Evolutionary conservation across 1,140 invertebrate genomes (phyloP), one percentile per base, ranked within the genome.

Genomic region (Heterodera carotae): DNA sequence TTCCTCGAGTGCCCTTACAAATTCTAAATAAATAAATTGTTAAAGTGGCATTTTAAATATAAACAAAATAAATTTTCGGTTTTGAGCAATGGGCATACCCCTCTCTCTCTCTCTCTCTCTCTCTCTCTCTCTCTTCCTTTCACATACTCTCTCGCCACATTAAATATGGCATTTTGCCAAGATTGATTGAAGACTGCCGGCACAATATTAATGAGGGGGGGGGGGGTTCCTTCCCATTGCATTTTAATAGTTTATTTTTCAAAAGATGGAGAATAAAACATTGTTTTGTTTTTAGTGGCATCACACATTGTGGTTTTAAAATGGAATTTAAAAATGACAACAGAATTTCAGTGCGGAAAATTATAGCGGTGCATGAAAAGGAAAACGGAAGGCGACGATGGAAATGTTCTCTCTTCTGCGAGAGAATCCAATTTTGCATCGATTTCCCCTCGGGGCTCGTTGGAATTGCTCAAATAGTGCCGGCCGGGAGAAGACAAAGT

Each of bases 1-100:
- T 29, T 66, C 62, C 6, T 66, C 62, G 3, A 66, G 62, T 60
- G 69, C 43, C 36, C 25, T 70, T 33, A 70, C n/a, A n/a, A 70
- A 70, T 34, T 70, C 56, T 70, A 60, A 70, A 70, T 70, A 15
- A 43, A 43, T 6, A 43, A 43, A 43, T 43, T 43, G 39, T 43
- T 43, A 8, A n/a, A n/a, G n/a, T n/a, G n/a, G n/a, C n/a, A n/a
- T n/a, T n/a, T n/a, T n/a, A n/a, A n/a, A n/a, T n/a, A n/a, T n/a
- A n/a, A n/a, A n/a, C n/a, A n/a, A n/a, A n/a, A n/a, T n/a, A n/a
- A n/a, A n/a, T n/a, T n/a, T n/a, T n/a, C n/a, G n/a, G n/a, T n/a
- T n/a, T n/a, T n/a, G n/a, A n/a, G n/a, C n/a, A n/a, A n/a, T n/a
- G n/a, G n/a, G n/a, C n/a, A n/a, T n/a, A n/a, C n/a, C n/a, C n/a